Evolutionary conservation across 2,888 invertebrate genomes (phyloP).

Genomic region (Idaea biselata): DNA sequence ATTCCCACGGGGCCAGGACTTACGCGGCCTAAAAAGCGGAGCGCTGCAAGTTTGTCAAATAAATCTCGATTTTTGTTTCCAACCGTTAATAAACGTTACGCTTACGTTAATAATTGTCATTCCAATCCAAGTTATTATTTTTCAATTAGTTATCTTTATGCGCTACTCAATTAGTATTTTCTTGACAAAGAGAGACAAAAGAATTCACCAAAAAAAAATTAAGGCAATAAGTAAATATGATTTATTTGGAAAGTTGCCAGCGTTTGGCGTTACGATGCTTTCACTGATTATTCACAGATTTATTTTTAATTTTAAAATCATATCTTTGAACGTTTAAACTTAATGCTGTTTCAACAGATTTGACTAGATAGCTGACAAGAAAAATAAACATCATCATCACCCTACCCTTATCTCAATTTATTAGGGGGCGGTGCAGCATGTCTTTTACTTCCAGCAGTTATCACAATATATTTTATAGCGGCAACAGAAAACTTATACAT

Average conservation of each 20-base stretch:
- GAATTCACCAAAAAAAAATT: neutral
- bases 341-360: conserved; percentile 8
- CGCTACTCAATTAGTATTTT: neutral
- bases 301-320: conserved; percentile 42
- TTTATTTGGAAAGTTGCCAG: conserved; percentile 46
- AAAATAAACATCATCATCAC: neutral
- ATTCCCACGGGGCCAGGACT: no score
- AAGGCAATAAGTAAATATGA: neutral
- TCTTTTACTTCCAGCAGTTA: no score
- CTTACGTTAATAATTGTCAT: neutral
- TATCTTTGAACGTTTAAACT: conserved; percentile 10
- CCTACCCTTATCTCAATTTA: no score
- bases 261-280: conserved; percentile 30
- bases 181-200: neutral
- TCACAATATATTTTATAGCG: no score
- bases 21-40: no score
- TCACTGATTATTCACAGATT: conserved; percentile 46
- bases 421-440: no score
- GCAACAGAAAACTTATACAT: no score
- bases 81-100: neutral
- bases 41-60: no score
- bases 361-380: neutral
- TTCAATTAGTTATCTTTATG: neutral
- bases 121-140: neutral
- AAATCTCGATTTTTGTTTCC: neutral